Conservation (phyloP, 2,888 invertebrate species). For the Theristus sp. region DNA sequence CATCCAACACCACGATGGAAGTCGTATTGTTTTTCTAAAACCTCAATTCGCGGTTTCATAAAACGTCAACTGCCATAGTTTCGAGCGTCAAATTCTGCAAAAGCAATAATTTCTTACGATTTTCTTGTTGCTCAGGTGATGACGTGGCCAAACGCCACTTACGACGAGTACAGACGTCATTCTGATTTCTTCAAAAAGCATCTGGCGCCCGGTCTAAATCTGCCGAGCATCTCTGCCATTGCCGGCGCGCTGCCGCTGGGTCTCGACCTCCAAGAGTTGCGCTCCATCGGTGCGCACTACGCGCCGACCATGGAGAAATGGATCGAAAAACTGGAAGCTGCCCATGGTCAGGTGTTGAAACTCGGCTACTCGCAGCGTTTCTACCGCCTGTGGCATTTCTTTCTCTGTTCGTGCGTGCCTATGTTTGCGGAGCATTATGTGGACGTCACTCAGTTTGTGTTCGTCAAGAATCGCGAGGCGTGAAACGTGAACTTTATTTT, state of each 20-base stretch:
- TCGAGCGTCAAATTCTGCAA: no score
- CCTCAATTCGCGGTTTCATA: no score
- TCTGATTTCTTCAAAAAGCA: conserved; percentile 2
- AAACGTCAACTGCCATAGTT: no score
- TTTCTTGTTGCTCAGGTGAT: neutral
- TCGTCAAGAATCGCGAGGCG: neutral
- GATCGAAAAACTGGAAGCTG: neutral
- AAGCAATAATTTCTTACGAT: neutral
- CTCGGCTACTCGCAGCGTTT: neutral
- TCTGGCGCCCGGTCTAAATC: neutral
- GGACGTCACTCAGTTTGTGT: neutral
- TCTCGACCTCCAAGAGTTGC: neutral
- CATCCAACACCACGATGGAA: no score
- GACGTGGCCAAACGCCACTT: neutral
- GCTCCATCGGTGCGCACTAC: neutral
- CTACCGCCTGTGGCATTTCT: neutral
- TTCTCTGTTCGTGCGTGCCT: neutral
- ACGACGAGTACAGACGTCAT: neutral
- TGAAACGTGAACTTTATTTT: no score
- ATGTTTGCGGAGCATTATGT: neutral
- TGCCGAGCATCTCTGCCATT: neutral
- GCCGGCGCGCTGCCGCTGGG: neutral
- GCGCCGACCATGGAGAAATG: neutral
- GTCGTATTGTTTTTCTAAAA: no score
- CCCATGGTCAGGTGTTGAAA: neutral